Evolutionary conservation across 2,113 vertebrate species (phyloP), one percentile per base, ranked within the genome.

Genomic region (Hemichromis elongatus): DNA sequence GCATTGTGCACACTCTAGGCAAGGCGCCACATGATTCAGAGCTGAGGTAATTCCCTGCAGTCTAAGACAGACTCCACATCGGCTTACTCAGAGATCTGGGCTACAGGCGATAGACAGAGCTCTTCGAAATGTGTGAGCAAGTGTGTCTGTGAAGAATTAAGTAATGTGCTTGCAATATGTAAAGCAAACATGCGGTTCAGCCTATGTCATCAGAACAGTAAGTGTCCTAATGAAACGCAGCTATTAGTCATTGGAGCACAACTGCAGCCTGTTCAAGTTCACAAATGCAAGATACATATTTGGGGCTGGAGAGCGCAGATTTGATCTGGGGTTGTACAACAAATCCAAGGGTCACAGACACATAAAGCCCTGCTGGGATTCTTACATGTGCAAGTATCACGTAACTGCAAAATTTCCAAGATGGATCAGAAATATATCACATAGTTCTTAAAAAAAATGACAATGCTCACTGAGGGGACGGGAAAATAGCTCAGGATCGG

Each of bases 41-140:
- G 91, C 93, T 96, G 94, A 95, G 93, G 93, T 95, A 86, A 96
- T 95, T 90, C 89, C 89, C 88, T 84, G 77, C 84, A 75, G 92
- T 78, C 85, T 5, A 78, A 85, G 70, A 91, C 89, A 66, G 78
- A 86, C 88, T 90, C 88, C 89, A 87, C 90, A 85, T 82, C 40
- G 57, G 47, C 88, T 89, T 61, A 86, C 79, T 91, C 86, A 78
- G 66, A 92, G 87, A 83, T 85, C 89, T 75, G 87, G 61, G 88
- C 89, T 81, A 28, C 89, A 91, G 89, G 81, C 92, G 3, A 68
- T 37, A 86, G 61, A 87, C 55, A 66, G 61, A 79, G n/a, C 79
- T 26, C 40, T 81, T 88, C 35, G 11, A 53, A 68, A 24, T n/a
- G 30, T 73, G 70, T 77, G 45, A 61, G 33, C 45, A 40, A 66